A percentile compares a stretch with the other conserved stretches of the same genome.
phyloP scores from a whole-genome alignment of 2,797 vertebrate species.

The Coluber constrictor region DNA sequence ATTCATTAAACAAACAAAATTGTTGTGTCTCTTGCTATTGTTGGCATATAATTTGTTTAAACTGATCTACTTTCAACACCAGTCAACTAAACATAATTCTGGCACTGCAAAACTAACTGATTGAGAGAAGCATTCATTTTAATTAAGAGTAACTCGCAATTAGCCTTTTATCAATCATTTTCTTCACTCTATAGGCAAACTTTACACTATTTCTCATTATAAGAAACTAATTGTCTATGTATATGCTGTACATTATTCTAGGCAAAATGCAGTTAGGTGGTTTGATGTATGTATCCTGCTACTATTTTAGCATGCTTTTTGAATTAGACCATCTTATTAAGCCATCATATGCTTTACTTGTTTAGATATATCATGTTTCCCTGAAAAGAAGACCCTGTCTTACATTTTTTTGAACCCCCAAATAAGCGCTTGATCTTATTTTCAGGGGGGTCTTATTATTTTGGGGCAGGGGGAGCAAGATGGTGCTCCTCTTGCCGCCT shows the following conservation, averaged over 20 bases:
- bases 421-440: no score
- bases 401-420: no score
- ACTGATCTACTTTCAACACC: background rate
- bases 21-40: background rate
- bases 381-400: no score
- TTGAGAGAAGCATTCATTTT: background rate
- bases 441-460: no score
- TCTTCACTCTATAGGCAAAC: background rate
- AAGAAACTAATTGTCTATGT: background rate
- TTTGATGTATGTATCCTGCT: background rate
- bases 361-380: background rate
- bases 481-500: no score
- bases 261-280: background rate
- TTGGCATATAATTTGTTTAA: background rate
- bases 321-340: background rate
- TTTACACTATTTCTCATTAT: background rate
- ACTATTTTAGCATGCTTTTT: background rate
- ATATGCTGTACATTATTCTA: background rate
- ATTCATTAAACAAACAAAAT: background rate
- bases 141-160: background rate
- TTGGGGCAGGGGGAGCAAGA: no score
- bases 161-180: background rate
- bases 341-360: background rate
- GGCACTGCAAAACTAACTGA: background rate
- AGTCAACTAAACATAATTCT: background rate